A percentile compares a stretch with the other conserved stretches of the same genome.
phyloP scores from a whole-genome alignment of 2,113 vertebrate species.

The Phalacrocorax carbo region DNA sequence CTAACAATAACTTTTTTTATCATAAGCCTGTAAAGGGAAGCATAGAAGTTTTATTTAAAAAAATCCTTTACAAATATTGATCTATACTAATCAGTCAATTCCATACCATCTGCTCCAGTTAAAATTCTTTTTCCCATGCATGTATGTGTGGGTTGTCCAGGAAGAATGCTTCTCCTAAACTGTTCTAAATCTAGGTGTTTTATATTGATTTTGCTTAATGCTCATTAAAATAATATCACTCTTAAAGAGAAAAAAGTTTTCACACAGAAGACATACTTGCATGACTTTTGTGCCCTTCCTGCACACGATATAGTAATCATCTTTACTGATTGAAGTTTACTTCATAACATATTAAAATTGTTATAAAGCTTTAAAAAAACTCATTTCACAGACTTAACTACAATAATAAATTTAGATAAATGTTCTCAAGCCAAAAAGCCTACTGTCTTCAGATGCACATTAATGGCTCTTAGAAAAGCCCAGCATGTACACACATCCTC shows the following conservation, averaged over 20 bases:
- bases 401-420: neutral
- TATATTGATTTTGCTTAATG: neutral
- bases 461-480: neutral
- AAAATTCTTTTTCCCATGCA: neutral
- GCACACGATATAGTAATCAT: neutral
- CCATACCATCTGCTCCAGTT: neutral
- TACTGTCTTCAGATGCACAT: neutral
- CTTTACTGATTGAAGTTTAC: neutral
- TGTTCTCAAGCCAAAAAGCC: neutral
- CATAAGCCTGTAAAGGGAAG: neutral
- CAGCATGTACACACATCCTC: neutral
- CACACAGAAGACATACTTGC: neutral
- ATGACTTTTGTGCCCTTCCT: neutral
- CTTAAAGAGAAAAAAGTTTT: neutral
- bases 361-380: neutral
- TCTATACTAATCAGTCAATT: neutral
- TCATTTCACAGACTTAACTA: neutral
- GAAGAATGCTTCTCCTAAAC: neutral
- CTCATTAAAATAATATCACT: neutral
- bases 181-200: neutral
- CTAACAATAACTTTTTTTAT: neutral
- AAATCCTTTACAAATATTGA: neutral
- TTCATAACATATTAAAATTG: neutral
- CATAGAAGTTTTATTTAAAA: neutral
- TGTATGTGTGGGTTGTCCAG: neutral